Conservation (phyloP, 1,140 invertebrate species). For the Musca domestica region DNA sequence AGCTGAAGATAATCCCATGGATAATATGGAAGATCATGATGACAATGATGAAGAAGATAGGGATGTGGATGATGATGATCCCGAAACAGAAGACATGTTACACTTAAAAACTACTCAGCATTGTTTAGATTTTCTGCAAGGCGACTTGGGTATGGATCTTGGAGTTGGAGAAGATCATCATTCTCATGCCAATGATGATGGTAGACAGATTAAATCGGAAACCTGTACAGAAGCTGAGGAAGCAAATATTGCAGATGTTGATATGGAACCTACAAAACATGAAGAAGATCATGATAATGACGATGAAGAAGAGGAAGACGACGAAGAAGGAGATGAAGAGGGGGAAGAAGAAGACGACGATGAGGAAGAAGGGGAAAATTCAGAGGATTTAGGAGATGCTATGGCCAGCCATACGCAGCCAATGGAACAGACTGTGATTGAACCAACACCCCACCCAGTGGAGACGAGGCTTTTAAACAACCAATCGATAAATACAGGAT, state of each 20-base stretch:
- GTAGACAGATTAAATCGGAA: too few species aligned
- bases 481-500: background rate
- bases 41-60: background rate
- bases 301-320: constrained; percentile 3
- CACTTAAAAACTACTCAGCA: too few species aligned
- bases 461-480: constrained; percentile 13
- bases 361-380: too few species aligned
- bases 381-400: too few species aligned
- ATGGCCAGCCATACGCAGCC: too few species aligned
- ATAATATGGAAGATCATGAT: background rate
- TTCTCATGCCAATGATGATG: too few species aligned
- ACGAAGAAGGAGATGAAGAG: constrained; percentile 28
- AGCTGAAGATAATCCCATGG: background rate
- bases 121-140: too few species aligned
- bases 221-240: too few species aligned
- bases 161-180: too few species aligned
- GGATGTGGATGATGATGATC: background rate
- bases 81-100: background rate
- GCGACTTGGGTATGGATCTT: too few species aligned
- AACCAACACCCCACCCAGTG: too few species aligned
- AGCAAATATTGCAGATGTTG: background rate
- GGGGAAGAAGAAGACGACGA: background rate
- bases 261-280: background rate
- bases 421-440: too few species aligned
- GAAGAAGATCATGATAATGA: constrained; percentile 18